Conservation (phyloP, 2,888 invertebrate species). For the Nymphalis urticae region DNA sequence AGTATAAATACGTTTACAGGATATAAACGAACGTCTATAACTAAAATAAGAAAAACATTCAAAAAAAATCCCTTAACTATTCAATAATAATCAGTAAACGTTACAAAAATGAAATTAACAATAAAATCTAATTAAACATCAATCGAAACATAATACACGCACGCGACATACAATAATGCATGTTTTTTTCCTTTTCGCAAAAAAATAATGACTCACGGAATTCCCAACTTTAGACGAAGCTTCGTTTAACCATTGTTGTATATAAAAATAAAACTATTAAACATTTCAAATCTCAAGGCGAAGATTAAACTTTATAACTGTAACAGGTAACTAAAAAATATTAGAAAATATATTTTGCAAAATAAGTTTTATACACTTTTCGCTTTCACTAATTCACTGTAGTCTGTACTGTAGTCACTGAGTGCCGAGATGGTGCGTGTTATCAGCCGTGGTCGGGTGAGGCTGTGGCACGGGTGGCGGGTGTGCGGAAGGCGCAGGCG, state of each 20-base stretch:
- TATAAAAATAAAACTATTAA: too few species aligned
- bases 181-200: not conserved
- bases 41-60: too few species aligned
- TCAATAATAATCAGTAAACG: too few species aligned
- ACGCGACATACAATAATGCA: not conserved
- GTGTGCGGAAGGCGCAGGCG: conserved; percentile 50
- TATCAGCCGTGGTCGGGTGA: conserved; percentile 32
- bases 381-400: not conserved
- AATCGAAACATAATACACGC: not conserved
- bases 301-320: too few species aligned
- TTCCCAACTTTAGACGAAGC: conserved; percentile 4
- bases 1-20: too few species aligned
- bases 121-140: not conserved
- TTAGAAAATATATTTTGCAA: too few species aligned
- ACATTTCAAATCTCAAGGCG: too few species aligned
- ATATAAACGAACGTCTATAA: too few species aligned
- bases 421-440: not conserved
- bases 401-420: not conserved
- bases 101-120: not conserved
- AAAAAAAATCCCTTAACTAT: too few species aligned
- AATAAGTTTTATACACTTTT: not conserved
- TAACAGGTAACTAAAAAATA: too few species aligned
- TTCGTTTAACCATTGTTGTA: not conserved
- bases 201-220: conserved; percentile 8
- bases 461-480: conserved; percentile 76